Conservation (phyloP, 2,113 vertebrate genomes). For the Pungitius pungitius region DNA sequence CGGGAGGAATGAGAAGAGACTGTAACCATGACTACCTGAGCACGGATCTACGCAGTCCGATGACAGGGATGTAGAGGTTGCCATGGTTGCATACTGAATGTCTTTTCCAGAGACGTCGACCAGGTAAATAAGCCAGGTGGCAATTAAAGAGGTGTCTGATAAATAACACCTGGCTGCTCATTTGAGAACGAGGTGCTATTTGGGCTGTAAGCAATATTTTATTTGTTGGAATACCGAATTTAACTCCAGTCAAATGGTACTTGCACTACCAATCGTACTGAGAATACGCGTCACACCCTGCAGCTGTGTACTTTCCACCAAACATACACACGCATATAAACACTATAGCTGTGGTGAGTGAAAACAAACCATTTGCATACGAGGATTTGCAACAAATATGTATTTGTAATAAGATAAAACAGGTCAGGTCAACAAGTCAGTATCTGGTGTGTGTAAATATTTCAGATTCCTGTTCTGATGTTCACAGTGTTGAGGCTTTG, state of each 20-base stretch:
- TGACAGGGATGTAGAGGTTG: conserved; percentile 62
- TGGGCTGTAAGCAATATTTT: background rate
- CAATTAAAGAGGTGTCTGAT: conserved; percentile 17
- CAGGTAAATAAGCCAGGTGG: conserved; percentile 26
- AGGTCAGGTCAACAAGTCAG: no score
- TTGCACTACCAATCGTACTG: background rate
- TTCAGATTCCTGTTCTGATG: no score
- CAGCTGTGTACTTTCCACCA: no score
- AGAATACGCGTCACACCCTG: background rate
- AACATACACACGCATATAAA: no score
- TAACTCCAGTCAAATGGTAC: background rate
- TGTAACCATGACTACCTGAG: conserved; percentile 74
- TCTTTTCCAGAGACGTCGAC: conserved; percentile 40
- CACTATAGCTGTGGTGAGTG: no score
- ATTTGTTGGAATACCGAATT: background rate
- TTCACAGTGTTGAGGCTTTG: no score
- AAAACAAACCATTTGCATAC: no score
- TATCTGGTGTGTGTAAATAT: no score
- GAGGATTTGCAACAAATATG: no score
- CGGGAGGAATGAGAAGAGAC: conserved; percentile 56
- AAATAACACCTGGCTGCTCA: conserved; percentile 14
- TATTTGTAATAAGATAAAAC: no score
- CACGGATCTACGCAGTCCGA: conserved; percentile 57
- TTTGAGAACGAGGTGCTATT: background rate
- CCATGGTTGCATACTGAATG: conserved; percentile 66